Evolutionary conservation across 2,113 vertebrate species (phyloP).

Genomic region (Corythaeola cristata): DNA sequence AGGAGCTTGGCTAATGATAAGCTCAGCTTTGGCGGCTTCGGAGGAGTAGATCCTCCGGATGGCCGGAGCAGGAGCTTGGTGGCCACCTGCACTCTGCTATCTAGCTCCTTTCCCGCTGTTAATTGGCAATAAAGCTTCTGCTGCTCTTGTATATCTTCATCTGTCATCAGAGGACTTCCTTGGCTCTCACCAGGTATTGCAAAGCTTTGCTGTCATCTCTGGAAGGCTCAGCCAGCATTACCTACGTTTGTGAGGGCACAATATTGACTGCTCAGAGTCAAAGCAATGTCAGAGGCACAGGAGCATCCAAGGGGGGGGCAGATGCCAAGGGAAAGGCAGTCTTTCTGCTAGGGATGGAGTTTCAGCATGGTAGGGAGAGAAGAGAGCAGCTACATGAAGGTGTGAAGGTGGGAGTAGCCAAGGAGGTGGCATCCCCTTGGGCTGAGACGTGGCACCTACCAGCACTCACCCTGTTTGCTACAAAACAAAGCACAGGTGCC

Average conservation of each 20-base stretch:
- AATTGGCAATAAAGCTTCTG: background rate
- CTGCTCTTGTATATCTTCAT: background rate
- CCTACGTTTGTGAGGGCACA: background rate
- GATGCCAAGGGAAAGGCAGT: background rate
- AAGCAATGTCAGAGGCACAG: background rate
- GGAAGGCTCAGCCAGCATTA: background rate
- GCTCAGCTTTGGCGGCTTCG: fast-evolving
- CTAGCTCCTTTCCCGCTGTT: background rate
- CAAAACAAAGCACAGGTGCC: background rate
- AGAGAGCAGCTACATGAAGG: background rate
- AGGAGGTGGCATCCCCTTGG: background rate
- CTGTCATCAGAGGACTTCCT: background rate
- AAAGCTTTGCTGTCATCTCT: background rate
- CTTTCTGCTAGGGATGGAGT: background rate
- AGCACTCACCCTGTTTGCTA: background rate
- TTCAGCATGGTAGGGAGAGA: background rate
- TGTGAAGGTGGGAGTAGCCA: background rate
- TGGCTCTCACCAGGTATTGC: background rate
- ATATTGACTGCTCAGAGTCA: background rate
- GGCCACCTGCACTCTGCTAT: background rate
- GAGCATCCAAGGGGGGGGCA: background rate
- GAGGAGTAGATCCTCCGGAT: background rate
- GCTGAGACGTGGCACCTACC: background rate
- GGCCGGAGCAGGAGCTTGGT: background rate
- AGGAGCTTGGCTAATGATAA: background rate